A percentile compares a stretch with the other conserved stretches of the same genome.
Evolutionary conservation across 2,797 vertebrate genomes (phyloP).

Genomic region (Coccyzus lansbergi): DNA sequence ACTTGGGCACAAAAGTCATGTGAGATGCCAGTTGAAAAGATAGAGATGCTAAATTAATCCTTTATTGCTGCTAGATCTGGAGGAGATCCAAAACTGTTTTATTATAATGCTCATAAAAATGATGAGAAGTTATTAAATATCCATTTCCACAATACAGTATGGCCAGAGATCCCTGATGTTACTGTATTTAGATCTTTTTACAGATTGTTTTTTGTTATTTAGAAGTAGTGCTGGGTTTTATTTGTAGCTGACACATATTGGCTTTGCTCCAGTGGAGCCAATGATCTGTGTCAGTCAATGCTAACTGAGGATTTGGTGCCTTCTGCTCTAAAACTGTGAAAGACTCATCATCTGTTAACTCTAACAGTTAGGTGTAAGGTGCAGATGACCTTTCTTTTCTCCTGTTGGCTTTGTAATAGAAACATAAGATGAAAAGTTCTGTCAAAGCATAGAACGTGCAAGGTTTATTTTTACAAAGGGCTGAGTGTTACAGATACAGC

Average conservation of each 20-base stretch:
- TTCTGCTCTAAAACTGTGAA: constrained; percentile 8
- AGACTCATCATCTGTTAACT: constrained; percentile 11
- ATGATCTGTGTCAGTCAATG: constrained; percentile 25
- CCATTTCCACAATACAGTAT: background rate
- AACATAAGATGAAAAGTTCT: background rate
- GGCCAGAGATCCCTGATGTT: background rate
- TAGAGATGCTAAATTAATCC: constrained; percentile 2
- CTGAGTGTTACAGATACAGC: background rate
- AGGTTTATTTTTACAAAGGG: background rate
- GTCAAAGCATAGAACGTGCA: background rate
- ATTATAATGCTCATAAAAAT: constrained; percentile 31
- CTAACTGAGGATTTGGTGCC: background rate
- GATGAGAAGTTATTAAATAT: constrained; percentile 5
- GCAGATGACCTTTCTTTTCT: constrained; percentile 29
- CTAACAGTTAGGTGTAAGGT: background rate
- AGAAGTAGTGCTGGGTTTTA: background rate
- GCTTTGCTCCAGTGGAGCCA: constrained; percentile 12
- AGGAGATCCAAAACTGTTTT: constrained; percentile 24
- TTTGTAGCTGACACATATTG: background rate
- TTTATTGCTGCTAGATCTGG: background rate
- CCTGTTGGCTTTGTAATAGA: background rate
- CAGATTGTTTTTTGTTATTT: background rate
- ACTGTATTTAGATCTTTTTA: background rate
- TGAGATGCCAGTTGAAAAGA: background rate
- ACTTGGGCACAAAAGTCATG: background rate